phyloP scores from a whole-genome alignment of 2,113 vertebrate species.

The Trogon surrucura region DNA sequence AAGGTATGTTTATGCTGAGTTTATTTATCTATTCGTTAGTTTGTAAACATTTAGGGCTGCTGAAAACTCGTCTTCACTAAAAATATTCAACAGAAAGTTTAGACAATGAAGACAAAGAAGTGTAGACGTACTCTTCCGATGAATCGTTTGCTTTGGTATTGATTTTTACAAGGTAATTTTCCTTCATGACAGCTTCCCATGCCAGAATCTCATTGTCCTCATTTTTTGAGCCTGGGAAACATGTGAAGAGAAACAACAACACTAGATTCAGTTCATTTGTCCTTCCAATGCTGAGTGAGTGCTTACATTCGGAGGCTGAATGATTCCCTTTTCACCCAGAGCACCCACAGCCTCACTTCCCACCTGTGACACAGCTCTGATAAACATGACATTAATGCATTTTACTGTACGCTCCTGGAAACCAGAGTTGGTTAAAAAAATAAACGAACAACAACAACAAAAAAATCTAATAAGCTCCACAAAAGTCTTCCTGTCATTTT shows the following conservation, averaged over 20 bases:
- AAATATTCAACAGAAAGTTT: background rate
- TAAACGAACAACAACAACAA: background rate
- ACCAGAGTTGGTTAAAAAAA: background rate
- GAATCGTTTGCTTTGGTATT: slow-evolving; percentile 74
- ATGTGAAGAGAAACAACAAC: background rate
- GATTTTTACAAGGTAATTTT: slow-evolving; percentile 83
- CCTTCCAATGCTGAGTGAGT: background rate
- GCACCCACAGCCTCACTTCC: background rate
- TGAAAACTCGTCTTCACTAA: background rate
- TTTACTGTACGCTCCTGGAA: background rate
- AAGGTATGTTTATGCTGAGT: background rate
- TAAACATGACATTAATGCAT: background rate
- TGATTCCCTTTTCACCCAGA: background rate
- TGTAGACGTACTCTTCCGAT: slow-evolving; percentile 75
- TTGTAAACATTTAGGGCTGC: background rate
- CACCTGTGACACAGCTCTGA: background rate
- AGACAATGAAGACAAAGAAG: background rate
- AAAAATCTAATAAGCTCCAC: background rate
- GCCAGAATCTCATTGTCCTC: slow-evolving; percentile 81
- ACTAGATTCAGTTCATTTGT: background rate
- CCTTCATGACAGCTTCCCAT: slow-evolving; percentile 85
- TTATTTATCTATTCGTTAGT: background rate
- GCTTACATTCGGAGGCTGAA: background rate
- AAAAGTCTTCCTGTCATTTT: background rate
- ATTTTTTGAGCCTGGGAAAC: slow-evolving; percentile 72